phyloP scores from a whole-genome alignment of 2,888 invertebrate species.

The Eupsilia transversa region DNA sequence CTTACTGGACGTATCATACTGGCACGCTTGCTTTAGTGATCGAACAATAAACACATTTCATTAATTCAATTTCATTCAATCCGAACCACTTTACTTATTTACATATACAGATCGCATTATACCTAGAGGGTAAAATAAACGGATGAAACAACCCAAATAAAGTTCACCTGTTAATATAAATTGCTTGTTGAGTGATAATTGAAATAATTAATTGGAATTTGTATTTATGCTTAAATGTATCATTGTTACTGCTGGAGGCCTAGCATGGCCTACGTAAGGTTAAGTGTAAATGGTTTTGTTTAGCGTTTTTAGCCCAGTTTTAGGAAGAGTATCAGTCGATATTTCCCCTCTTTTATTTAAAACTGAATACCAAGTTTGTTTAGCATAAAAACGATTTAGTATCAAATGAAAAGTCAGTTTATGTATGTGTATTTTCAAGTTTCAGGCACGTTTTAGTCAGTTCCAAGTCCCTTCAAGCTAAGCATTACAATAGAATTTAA shows the following conservation, averaged over 20 bases:
- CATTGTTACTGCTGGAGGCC: not conserved
- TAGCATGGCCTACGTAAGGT: not conserved
- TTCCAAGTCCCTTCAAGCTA: not conserved
- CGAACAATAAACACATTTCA: conserved; percentile 18
- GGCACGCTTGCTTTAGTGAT: conserved; percentile 1
- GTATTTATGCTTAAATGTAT: conserved; percentile 56
- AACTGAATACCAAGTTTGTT: not conserved
- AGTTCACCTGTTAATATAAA: conserved; percentile 69
- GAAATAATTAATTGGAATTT: conserved; percentile 72
- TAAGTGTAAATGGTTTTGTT: not conserved
- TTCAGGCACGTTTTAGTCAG: not conserved
- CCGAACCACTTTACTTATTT: conserved; percentile 24
- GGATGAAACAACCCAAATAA: conserved; percentile 65
- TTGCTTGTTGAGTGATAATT: conserved; percentile 72
- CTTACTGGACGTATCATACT: conserved; percentile 14
- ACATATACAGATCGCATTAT: conserved; percentile 27
- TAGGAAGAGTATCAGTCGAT: not conserved
- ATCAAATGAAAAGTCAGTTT: not conserved
- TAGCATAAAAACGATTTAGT: not conserved
- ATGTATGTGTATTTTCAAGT: not conserved
- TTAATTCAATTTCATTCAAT: conserved; percentile 25
- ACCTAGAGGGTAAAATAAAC: conserved; percentile 39
- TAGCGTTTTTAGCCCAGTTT: not conserved
- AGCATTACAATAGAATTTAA: too few species aligned
- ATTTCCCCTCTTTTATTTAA: not conserved